These are phyloP conservation scores for Zosterops borbonicus DNA, from an alignment of 2,113 vertebrate genomes.

Conservation along the genomic window DNA sequence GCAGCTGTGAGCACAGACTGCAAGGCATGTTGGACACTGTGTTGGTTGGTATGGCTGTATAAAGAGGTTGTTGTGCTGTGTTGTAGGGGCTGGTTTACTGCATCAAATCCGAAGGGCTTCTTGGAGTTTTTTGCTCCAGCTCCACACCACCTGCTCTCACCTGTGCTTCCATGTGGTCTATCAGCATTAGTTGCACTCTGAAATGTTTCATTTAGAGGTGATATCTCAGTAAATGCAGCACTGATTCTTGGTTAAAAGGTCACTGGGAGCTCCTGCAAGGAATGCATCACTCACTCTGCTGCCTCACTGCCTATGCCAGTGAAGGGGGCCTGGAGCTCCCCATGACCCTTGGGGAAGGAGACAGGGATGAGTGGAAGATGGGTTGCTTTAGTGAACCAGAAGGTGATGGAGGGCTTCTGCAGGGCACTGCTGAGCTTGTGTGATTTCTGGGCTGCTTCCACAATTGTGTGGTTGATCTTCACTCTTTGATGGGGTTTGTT, in stretches of 20 bases:
- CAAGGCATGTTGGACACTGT: neutral
- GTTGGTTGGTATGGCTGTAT: neutral
- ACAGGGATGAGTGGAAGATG: neutral
- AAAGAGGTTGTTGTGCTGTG: neutral
- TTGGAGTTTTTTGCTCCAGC: neutral
- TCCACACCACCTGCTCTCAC: neutral
- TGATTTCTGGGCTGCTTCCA: neutral
- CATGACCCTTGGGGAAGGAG: neutral
- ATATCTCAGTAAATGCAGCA: neutral
- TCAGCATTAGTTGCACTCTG: fast-evolving
- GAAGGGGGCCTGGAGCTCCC: neutral
- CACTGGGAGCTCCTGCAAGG: neutral
- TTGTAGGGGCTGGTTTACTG: neutral
- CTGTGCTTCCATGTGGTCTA: fast-evolving
- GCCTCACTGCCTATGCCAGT: fast-evolving
- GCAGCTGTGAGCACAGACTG: neutral
- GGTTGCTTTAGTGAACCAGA: neutral
- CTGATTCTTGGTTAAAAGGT: neutral
- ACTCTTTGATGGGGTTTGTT: neutral
- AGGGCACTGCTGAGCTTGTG: neutral
- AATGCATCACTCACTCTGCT: neutral
- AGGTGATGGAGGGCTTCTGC: neutral
- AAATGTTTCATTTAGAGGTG: neutral
- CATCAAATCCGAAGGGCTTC: neutral
- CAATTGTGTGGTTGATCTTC: neutral